phyloP scores from a whole-genome alignment of 2,797 vertebrate species.

The Mormyrus hasselquistii region DNA sequence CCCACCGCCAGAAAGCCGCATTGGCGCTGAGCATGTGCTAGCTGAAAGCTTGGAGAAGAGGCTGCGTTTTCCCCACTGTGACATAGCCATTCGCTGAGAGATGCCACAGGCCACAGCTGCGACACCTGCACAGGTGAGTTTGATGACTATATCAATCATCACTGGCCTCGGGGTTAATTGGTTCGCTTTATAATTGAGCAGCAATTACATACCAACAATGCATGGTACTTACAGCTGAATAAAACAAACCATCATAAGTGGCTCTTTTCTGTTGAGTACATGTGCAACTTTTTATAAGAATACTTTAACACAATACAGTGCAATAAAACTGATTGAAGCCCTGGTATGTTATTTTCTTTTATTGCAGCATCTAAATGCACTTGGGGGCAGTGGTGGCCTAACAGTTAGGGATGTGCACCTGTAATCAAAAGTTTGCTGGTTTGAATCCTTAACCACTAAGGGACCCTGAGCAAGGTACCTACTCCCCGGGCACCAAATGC shows the following conservation, averaged over 20 bases:
- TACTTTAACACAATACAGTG: background rate
- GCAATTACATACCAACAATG: background rate
- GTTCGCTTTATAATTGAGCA: background rate
- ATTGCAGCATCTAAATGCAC: background rate
- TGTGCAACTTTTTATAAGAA: background rate
- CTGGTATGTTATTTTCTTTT: background rate
- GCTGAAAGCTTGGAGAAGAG: slow-evolving; percentile 73
- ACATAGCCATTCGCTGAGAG: slow-evolving; percentile 63
- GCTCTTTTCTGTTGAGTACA: background rate
- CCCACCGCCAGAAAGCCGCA: slow-evolving; percentile 48
- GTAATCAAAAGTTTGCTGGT: background rate
- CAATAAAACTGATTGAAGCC: background rate
- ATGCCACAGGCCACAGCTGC: slow-evolving; percentile 28
- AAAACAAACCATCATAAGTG: background rate
- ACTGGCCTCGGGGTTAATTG: background rate
- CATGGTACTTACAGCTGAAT: background rate
- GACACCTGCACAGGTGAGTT: background rate
- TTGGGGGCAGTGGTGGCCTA: background rate
- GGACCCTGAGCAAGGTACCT: background rate
- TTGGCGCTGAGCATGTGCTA: slow-evolving; percentile 73
- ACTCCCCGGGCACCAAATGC: background rate
- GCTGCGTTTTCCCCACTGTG: slow-evolving; percentile 62
- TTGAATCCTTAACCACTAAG: background rate
- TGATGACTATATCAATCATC: background rate
- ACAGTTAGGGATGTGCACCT: background rate